These are phyloP conservation scores for Periphyllus acericola DNA, from an alignment of 2,888 invertebrate genomes.

Conservation along the genomic window DNA sequence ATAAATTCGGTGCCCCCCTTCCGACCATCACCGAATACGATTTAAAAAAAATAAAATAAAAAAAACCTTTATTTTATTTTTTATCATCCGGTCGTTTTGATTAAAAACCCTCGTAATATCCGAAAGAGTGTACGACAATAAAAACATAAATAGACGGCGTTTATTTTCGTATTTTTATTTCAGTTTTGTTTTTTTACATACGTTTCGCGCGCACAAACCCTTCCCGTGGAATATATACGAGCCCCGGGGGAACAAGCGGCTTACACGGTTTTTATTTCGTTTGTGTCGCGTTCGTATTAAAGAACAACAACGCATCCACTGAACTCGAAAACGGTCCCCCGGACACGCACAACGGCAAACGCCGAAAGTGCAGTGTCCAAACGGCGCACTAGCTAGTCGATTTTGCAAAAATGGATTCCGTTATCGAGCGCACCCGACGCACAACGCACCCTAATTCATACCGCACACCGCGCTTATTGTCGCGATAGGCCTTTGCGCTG, in stretches of 20 bases:
- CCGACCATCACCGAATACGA: constrained; percentile 32
- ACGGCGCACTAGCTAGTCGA: not conserved
- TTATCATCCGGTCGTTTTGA: constrained; percentile 51
- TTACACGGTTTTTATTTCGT: constrained; percentile 44
- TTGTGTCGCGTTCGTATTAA: constrained; percentile 37
- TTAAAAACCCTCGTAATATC: constrained; percentile 59
- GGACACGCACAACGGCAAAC: not conserved
- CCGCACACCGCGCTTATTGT: not conserved
- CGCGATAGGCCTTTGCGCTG: not conserved
- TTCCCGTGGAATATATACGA: constrained; percentile 24
- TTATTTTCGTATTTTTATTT: constrained; percentile 55
- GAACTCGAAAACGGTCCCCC: constrained; percentile 34
- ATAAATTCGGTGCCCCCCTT: constrained; percentile 49
- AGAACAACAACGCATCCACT: constrained; percentile 24
- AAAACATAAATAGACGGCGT: constrained; percentile 55
- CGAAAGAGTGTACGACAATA: constrained; percentile 44
- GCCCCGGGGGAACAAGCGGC: constrained; percentile 46
- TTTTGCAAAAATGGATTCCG: not conserved
- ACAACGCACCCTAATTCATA: not conserved
- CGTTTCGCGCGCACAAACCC: constrained; percentile 45
- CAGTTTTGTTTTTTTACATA: constrained; percentile 12
- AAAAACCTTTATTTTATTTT: constrained; percentile 28
- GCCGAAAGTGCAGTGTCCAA: not conserved
- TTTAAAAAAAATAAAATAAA: constrained; percentile 58
- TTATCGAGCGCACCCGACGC: not conserved